phyloP scores from a whole-genome alignment of 2,888 invertebrate genomes.

The Marronus borbonicus region DNA sequence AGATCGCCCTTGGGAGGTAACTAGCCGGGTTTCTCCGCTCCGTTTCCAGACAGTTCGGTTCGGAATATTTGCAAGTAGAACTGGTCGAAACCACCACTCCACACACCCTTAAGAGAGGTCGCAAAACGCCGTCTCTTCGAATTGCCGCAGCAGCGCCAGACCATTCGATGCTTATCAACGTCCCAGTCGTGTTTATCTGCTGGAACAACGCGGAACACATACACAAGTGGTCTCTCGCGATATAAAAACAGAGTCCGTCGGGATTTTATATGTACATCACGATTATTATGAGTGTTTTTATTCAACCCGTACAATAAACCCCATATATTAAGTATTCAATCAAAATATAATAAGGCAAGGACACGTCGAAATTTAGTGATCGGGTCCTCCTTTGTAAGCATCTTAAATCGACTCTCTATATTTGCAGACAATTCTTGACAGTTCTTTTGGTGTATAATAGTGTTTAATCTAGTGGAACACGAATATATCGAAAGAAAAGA shows the following conservation, averaged over 20 bases:
- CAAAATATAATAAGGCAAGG: conserved; percentile 4
- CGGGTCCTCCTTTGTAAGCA: not conserved
- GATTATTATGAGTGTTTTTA: conserved; percentile 43
- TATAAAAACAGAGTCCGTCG: conserved; percentile 59
- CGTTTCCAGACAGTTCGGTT: conserved; percentile 52
- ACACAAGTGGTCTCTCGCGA: conserved; percentile 66
- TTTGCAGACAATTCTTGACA: conserved; percentile 9
- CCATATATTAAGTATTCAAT: not conserved
- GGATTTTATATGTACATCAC: conserved; percentile 49
- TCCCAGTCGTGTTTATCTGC: conserved; percentile 69
- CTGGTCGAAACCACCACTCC: conserved; percentile 62
- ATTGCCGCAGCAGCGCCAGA: conserved; percentile 63
- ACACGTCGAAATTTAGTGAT: conserved; percentile 24
- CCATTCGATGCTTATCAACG: conserved; percentile 68
- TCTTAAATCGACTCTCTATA: not conserved
- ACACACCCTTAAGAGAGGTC: conserved; percentile 64
- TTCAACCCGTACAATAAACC: conserved; percentile 26
- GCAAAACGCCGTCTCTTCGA: conserved; percentile 61
- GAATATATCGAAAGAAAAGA: not conserved
- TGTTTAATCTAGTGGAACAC: conserved; percentile 35
- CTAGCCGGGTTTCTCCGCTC: conserved; percentile 56
- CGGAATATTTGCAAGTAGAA: conserved; percentile 58
- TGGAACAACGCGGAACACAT: conserved; percentile 64
- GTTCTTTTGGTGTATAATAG: conserved; percentile 24
- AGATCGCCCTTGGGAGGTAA: conserved; percentile 73